Base-by-base conservation (phyloP, 1,140 invertebrate genomes). In the Trichoplusia ni region DNA sequence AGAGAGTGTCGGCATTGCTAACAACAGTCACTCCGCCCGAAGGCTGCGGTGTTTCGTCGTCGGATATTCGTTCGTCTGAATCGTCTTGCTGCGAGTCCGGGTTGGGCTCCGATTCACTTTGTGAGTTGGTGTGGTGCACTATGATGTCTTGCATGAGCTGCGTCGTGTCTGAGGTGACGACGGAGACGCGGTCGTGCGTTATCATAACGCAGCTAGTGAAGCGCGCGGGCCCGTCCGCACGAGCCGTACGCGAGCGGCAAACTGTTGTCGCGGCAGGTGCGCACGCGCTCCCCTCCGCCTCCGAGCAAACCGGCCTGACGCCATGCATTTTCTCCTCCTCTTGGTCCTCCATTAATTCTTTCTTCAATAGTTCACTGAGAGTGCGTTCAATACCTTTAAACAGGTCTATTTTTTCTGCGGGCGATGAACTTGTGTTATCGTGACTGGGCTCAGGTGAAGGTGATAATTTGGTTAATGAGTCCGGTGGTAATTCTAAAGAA, bases 171-270 rank as follows among this genome's bases (percentile, higher is more conserved):
- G 92, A 93, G 60, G 94, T 94, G 73, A 95, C 92, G 40, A 95
- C 94, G 79, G 93, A 95, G 66, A 95, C 94, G 70, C 93, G 81
- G 81, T 94, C 94, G 88, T 95, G 93, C 69, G 94, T 97, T 87
- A 97, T 96, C 95, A 96, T 96, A 85, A 96, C 95, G 91, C 96
- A 92, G 91, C 95, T 96, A 72, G 94, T 95, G 81, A 96, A 96
- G 77, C 94, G 95, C 88, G 95, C 95, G 71, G 79, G 92, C 69
- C 81, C 90, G 82, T 92, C 91, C 86, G 81, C 85, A 82, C 82
- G 79, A 71, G 79, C 77, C 83, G 82, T 83, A 86, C 87, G 90
- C 88, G 86, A 91, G 91, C 81, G 84, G 86, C 88, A 89, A 82
- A 88, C 83, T 86, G 80, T 73, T 77, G 78, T 77, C 77, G 81